Evolutionary conservation across 1,140 invertebrate species (phyloP), one percentile per base, ranked within the genome.

Genomic region (Psix sp.): DNA sequence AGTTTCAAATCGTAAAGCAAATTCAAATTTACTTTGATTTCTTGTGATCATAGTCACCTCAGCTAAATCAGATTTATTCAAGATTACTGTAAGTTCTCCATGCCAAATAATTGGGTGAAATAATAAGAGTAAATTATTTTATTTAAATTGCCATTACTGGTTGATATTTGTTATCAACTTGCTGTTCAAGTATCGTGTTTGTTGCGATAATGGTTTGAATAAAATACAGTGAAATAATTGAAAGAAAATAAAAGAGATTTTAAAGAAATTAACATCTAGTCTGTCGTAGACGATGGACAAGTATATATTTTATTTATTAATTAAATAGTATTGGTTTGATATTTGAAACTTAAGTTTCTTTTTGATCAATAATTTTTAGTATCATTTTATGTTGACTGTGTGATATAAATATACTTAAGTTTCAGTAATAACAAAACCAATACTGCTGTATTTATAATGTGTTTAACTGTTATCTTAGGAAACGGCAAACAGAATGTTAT

Each of bases 231-330:
- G 31, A 16, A 15, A 49, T 42, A 49, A 18, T 33, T 35, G 33
- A 49, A 52, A 26, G 26, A 36, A 39, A 46, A 54, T 24, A 15
- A 51, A 52, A 72, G 57, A 62, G 66, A 71, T 71, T 57, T 56
- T 42, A 13, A 59, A 59, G 11, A 51, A n/a, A n/a, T 26, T 40
- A 43, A 67, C 45, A 35, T 5, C 36, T 38, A 21, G 36, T 59
- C 52, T 43, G 21, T 57, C 57, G 45, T 52, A 57, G 48, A 66
- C 48, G 54, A 73, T 48, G 70, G 67, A 62, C 40, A 57, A n/a
- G 11, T 48, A 35, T 65, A 43, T 54, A 43, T 29, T 72, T 54
- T 73, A 73, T 66, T 73, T 66, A 66, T 66, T 73, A 45, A 65
- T 26, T 42, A 66, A 17, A 38, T 43, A 66, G 52, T 73, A 73